Base-by-base conservation (phyloP, 2,888 invertebrate genomes). In the Drosophila ustulata region DNA sequence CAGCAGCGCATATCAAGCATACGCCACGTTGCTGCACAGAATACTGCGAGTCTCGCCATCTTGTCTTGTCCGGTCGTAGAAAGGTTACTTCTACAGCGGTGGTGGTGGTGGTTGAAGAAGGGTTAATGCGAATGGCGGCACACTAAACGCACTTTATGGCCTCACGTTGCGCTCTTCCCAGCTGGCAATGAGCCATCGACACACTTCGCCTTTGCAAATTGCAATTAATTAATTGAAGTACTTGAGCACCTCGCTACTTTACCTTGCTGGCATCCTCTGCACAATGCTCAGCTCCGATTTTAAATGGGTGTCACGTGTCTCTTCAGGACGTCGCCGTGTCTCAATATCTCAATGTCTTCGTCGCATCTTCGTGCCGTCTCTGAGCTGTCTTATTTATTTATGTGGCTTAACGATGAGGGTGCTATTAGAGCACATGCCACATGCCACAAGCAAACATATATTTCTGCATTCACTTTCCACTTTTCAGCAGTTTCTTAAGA, bases 181-280 rank as follows among this genome's bases (percentile, higher is more conserved):
- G 65, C 64, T 75, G 75, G 75, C 78, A 78, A 78, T 78, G 78
- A 73, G 68, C 71, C 74, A 70, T 67, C 58, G 79, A 70, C 79
- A 69, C 69, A 80, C 71, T 68, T 70, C 66, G 71, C 67, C 83
- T 70, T 70, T 71, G 73, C 82, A 87, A 87, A 82, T 85, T 85
- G 85, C 85, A 81, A 86, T 87, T 86, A 85, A 86, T 86, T 86
- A 86, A 87, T 87, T 81, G 83, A 85, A 87, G 82, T 82, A 82
- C 85, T 71, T 75, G 75, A 75, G 80, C 79, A 65, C 41, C 62
- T 75, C 45, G 62, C 78, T 37, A 56, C 41, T 46, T 18, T 18
- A 18, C 18, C 18, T 18, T 18, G 18, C 50, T 23, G 57, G 47
- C 32, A n/a, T 37, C 51, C 46, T 34, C 28, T 25, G 13, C 63